phyloP scores from a whole-genome alignment of 2,797 vertebrate species.

The Sebastes aleutianus region DNA sequence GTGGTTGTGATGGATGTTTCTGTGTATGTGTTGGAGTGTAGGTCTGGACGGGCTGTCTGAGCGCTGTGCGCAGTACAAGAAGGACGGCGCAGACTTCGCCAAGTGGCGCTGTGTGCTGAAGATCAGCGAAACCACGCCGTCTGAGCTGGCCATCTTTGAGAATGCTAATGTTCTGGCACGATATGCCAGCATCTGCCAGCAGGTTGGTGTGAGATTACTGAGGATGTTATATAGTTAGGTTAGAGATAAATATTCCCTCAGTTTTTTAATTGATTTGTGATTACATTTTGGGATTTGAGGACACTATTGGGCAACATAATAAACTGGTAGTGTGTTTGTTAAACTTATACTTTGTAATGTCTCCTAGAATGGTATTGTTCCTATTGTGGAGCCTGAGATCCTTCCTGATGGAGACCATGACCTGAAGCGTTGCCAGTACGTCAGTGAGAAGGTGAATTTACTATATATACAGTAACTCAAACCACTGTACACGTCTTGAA shows the following conservation, averaged over 20 bases:
- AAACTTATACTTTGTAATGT: not conserved
- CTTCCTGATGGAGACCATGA: constrained; percentile 97
- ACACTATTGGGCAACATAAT: not conserved
- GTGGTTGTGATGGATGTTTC: constrained; percentile 6
- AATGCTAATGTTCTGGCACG: constrained; percentile 97
- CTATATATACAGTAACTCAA: not conserved
- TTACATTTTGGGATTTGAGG: not conserved
- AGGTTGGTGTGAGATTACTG: constrained; percentile 77
- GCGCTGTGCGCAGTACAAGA: constrained; percentile 98
- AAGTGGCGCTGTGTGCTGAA: constrained; percentile 97
- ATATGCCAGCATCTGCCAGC: constrained; percentile 99
- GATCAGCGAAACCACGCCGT: constrained; percentile 93
- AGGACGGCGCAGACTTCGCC: constrained; percentile 96
- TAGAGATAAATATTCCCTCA: not conserved
- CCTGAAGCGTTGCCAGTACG: constrained; percentile 95
- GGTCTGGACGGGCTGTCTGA: constrained; percentile 95
- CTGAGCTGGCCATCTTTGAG: constrained; percentile 92
- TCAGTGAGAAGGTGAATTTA: constrained; percentile 92
- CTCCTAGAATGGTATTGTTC: constrained; percentile 94
- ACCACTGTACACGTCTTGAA: not conserved
- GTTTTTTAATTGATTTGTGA: not conserved
- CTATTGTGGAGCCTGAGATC: constrained; percentile 98
- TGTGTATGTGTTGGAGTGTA: constrained; percentile 49
- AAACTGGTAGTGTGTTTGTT: not conserved
- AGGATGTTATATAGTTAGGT: not conserved